These are phyloP conservation scores for Galagoides demidoff DNA, from an alignment of 2,797 vertebrate species.

Conservation along the genomic window DNA sequence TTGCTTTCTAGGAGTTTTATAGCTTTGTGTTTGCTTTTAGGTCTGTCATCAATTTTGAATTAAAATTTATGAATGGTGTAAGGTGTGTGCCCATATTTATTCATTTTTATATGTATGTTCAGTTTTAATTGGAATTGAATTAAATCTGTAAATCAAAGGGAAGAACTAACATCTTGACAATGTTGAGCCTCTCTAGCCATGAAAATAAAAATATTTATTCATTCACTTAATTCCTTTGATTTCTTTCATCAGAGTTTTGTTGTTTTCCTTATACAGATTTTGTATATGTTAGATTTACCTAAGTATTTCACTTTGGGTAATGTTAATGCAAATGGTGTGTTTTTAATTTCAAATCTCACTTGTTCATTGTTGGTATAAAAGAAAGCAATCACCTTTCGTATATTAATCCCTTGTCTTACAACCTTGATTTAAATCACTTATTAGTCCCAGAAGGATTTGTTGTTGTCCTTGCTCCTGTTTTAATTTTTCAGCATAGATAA, in stretches of 20 bases:
- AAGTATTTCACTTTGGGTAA: not conserved
- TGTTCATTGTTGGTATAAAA: not conserved
- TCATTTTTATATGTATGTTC: not conserved
- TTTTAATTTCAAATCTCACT: not conserved
- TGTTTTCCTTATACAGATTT: not conserved
- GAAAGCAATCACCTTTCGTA: not conserved
- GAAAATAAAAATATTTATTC: not conserved
- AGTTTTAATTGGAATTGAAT: not conserved
- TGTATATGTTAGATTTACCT: not conserved
- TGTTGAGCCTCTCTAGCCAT: not conserved
- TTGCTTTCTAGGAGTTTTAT: not conserved
- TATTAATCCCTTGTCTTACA: not conserved
- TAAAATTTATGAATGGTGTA: not conserved
- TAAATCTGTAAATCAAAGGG: not conserved
- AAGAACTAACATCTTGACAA: not conserved
- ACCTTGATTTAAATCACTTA: not conserved
- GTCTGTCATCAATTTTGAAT: not conserved
- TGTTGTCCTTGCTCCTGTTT: not conserved
- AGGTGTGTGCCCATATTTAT: not conserved
- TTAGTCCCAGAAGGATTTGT: not conserved
- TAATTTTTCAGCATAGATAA: not conserved
- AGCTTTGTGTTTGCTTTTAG: not conserved
- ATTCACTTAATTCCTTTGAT: not conserved
- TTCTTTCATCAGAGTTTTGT: not conserved
- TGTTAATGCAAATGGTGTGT: not conserved